A percentile compares a stretch with the other conserved stretches of the same genome.
phyloP scores from a whole-genome alignment of 2,888 invertebrate genomes.

The Cephus nigrinus region DNA sequence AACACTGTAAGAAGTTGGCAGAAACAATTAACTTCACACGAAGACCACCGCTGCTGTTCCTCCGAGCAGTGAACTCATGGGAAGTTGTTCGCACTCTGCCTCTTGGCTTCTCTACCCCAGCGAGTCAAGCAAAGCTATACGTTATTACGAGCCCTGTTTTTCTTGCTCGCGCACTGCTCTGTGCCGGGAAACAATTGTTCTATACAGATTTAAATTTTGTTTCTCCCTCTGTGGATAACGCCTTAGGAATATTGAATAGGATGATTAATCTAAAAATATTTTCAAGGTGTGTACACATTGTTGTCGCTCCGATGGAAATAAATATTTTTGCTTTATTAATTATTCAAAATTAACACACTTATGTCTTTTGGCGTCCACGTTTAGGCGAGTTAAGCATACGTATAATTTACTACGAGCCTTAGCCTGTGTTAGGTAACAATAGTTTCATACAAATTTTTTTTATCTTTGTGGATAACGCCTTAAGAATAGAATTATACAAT shows the following conservation, averaged over 20 bases:
- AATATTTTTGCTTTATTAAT: too few species aligned
- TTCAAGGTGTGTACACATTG: too few species aligned
- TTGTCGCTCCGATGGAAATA: too few species aligned
- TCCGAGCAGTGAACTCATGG: conserved; percentile 26
- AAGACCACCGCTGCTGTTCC: conserved; percentile 1
- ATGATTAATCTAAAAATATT: not conserved
- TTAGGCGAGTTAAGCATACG: too few species aligned
- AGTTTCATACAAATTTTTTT: too few species aligned
- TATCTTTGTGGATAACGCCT: too few species aligned
- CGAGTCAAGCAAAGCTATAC: not conserved
- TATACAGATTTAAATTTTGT: not conserved
- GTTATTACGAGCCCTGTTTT: not conserved
- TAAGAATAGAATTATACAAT: too few species aligned
- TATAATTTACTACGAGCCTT: too few species aligned
- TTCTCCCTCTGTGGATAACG: not conserved
- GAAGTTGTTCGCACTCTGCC: conserved; percentile 16
- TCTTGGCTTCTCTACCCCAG: not conserved
- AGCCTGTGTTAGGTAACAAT: too few species aligned
- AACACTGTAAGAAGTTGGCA: conserved; percentile 11
- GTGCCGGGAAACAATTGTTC: conserved; percentile 9
- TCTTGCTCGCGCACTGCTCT: conserved; percentile 1
- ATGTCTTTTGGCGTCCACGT: too few species aligned
- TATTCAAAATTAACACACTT: too few species aligned
- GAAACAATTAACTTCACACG: conserved; percentile 19
- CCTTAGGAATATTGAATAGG: not conserved